These are phyloP conservation scores for Drosophila truncata DNA, from an alignment of 1,140 invertebrate genomes.

Conservation along the genomic window DNA sequence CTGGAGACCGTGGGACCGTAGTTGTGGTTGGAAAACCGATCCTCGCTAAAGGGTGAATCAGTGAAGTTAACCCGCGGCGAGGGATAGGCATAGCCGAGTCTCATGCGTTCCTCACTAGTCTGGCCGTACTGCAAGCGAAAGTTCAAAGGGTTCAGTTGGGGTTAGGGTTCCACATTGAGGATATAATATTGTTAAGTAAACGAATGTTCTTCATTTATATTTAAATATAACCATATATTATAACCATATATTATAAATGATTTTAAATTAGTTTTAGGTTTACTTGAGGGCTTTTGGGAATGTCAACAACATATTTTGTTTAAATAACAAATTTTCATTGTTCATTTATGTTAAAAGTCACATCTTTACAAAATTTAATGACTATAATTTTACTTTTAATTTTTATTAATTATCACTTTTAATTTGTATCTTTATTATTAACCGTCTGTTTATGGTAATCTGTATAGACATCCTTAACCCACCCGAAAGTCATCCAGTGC, in stretches of 20 bases:
- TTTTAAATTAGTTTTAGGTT: neutral
- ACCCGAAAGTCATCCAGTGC: slow-evolving; percentile 80
- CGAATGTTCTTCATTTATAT: too few species aligned
- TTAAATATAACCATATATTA: too few species aligned
- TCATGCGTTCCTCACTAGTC: slow-evolving; percentile 79
- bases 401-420: neutral
- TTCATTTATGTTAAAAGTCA: neutral
- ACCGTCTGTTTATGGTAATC: neutral
- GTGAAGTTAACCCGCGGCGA: slow-evolving; percentile 63
- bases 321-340: too few species aligned
- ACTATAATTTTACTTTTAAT: neutral
- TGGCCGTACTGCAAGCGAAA: slow-evolving; percentile 71
- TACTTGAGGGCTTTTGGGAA: too few species aligned
- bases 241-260: neutral
- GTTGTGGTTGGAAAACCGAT: slow-evolving; percentile 71
- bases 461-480: slow-evolving; percentile 22
- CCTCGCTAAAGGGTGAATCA: slow-evolving; percentile 77
- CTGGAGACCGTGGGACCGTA: slow-evolving; percentile 54
- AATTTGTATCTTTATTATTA: neutral
- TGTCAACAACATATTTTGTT: too few species aligned
- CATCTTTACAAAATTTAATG: neutral
- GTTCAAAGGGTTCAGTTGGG: neutral
- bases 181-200: neutral
- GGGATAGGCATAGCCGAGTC: slow-evolving; percentile 72
- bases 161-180: neutral